Conservation (phyloP, 2,113 vertebrate species). For the Hippocampus barbouri region DNA sequence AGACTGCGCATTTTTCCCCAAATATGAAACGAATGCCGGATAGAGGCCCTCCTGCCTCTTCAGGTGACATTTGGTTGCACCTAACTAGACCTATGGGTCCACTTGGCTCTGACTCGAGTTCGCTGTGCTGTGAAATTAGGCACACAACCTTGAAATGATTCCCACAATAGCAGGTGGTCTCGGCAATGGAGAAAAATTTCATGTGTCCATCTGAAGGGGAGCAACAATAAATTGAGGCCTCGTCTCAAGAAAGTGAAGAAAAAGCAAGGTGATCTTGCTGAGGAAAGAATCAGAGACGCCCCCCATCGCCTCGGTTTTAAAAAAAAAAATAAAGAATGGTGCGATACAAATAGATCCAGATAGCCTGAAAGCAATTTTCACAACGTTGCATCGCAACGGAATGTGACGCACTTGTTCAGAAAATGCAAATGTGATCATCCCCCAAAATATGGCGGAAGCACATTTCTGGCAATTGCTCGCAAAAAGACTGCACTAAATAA, state of each 20-base stretch:
- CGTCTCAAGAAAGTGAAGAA: conserved; percentile 47
- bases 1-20: conserved; percentile 31
- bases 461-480: conserved; percentile 11
- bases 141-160: conserved; percentile 70
- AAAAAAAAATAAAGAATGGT: background rate
- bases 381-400: background rate
- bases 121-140: conserved; percentile 73
- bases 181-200: conserved; percentile 48
- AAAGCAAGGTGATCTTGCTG: background rate
- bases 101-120: conserved; percentile 48
- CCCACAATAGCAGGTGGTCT: conserved; percentile 65
- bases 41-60: conserved; percentile 29
- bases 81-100: conserved; percentile 53
- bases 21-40: conserved; percentile 14
- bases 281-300: background rate
- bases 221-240: conserved; percentile 57
- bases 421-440: conserved; percentile 16
- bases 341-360: background rate
- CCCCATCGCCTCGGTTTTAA: background rate
- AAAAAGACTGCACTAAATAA: conserved; percentile 16
- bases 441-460: conserved; percentile 9
- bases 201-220: conserved; percentile 43
- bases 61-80: conserved; percentile 46
- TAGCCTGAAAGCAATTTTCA: no score
- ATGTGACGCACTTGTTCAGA: conserved; percentile 15